A percentile compares a stretch with the other conserved stretches of the same genome.
These are phyloP conservation scores for Potamarius usumacintae DNA, from an alignment of 2,113 vertebrate species.

Conservation along the genomic window DNA sequence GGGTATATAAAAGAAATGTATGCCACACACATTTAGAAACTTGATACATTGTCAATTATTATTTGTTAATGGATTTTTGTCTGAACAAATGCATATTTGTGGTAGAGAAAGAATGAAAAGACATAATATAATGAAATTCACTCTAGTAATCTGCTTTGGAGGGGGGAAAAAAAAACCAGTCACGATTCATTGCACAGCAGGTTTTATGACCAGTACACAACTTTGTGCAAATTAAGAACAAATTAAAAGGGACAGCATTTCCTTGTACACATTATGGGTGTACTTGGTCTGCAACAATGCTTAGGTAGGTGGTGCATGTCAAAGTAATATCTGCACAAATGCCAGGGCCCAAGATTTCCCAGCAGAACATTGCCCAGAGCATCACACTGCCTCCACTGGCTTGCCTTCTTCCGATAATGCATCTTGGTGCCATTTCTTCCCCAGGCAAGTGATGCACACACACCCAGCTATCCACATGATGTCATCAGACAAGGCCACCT, in stretches of 20 bases:
- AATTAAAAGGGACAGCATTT: slow-evolving; percentile 52
- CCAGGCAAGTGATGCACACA: no score
- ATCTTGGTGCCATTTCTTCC: no score
- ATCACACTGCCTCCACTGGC: no score
- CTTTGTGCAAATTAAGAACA: slow-evolving; percentile 57
- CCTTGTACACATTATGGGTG: background rate
- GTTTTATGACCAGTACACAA: slow-evolving; percentile 60
- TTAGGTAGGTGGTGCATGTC: no score
- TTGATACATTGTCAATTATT: slow-evolving; percentile 37
- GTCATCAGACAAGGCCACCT: no score
- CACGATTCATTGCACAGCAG: slow-evolving; percentile 75
- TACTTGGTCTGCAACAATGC: no score
- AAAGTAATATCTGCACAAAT: no score
- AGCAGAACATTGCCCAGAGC: no score
- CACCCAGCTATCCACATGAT: no score
- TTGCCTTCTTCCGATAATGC: no score
- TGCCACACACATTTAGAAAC: slow-evolving; percentile 64
- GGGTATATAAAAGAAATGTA: slow-evolving; percentile 63
- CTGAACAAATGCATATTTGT: slow-evolving; percentile 55
- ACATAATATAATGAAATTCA: slow-evolving; percentile 58
- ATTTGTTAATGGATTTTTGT: slow-evolving; percentile 50
- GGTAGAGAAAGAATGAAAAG: slow-evolving; percentile 56
- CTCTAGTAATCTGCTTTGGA: slow-evolving; percentile 65
- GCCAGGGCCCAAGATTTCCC: no score
- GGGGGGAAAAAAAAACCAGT: slow-evolving; percentile 50